Conservation (phyloP, 2,113 vertebrate species). For the Cyanoderma ruficeps region DNA sequence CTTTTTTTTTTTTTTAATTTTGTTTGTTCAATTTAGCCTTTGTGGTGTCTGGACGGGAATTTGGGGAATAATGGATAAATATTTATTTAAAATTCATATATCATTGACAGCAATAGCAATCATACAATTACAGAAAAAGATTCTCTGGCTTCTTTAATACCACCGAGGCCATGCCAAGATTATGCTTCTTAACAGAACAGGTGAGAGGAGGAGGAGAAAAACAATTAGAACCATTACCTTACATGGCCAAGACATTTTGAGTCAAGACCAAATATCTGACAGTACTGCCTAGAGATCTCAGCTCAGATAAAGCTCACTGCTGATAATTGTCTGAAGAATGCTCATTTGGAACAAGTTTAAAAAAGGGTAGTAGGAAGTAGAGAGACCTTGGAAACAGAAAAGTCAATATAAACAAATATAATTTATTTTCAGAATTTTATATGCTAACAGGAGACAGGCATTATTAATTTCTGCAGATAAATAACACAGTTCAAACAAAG, state of each 20-base stretch:
- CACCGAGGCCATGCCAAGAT: neutral
- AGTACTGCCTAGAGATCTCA: neutral
- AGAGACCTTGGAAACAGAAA: conserved; percentile 14
- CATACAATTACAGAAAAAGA: neutral
- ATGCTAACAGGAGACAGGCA: neutral
- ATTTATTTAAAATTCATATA: neutral
- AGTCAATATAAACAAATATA: conserved; percentile 4
- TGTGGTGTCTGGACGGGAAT: neutral
- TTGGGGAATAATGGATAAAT: neutral
- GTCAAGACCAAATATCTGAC: conserved; percentile 23
- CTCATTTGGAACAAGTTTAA: neutral
- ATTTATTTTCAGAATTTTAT: neutral
- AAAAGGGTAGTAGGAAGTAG: neutral
- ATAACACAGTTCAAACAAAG: neutral
- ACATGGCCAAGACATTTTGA: neutral
- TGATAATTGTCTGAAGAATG: neutral
- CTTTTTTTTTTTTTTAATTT: neutral
- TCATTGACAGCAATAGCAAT: neutral
- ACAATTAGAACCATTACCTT: neutral
- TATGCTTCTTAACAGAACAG: conserved; percentile 1
- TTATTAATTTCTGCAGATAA: conserved; percentile 25
- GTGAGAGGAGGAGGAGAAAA: neutral
- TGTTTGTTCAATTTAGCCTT: neutral
- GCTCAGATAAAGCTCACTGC: conserved; percentile 4
- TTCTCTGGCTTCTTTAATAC: neutral